Evolutionary conservation across 1,140 invertebrate species (phyloP).

Genomic region (Ladona fulva): DNA sequence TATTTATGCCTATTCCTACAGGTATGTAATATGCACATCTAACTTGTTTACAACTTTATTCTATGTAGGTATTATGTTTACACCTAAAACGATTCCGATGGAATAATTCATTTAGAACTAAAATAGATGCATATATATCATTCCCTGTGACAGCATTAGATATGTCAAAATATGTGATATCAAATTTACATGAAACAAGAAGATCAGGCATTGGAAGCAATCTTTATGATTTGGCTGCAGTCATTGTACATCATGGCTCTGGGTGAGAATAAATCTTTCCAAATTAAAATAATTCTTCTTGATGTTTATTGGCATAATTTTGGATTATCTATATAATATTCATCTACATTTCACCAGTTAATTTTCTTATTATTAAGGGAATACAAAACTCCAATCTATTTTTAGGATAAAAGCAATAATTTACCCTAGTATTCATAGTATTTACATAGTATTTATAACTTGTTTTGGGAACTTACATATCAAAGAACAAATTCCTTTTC

Average conservation of each 20-base stretch:
- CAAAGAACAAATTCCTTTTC: no score
- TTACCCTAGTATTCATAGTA: no score
- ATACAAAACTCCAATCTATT: no score
- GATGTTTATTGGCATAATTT: no score
- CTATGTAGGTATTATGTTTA: constrained; percentile 63
- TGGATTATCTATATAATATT: no score
- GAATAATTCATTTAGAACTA: constrained; percentile 69
- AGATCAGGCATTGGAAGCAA: constrained; percentile 48
- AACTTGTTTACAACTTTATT: constrained; percentile 15
- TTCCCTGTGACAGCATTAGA: constrained; percentile 68
- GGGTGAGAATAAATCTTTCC: constrained; percentile 55
- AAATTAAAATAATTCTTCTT: no score
- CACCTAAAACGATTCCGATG: constrained; percentile 80
- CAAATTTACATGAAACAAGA: constrained; percentile 57
- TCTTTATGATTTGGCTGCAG: constrained; percentile 72
- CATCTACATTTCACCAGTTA: no score
- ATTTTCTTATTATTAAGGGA: no score
- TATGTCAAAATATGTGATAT: constrained; percentile 69
- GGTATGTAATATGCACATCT: constrained; percentile 1
- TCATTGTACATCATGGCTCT: constrained; percentile 77
- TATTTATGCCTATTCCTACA: neutral
- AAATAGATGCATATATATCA: constrained; percentile 69
- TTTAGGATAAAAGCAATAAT: no score
- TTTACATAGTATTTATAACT: no score
- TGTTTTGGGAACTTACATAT: no score